A percentile compares a stretch with the other conserved stretches of the same genome.
These are phyloP conservation scores for Pocillopora damicornis DNA, from an alignment of 64 coral and sea anemone species.

Conservation along the genomic window DNA sequence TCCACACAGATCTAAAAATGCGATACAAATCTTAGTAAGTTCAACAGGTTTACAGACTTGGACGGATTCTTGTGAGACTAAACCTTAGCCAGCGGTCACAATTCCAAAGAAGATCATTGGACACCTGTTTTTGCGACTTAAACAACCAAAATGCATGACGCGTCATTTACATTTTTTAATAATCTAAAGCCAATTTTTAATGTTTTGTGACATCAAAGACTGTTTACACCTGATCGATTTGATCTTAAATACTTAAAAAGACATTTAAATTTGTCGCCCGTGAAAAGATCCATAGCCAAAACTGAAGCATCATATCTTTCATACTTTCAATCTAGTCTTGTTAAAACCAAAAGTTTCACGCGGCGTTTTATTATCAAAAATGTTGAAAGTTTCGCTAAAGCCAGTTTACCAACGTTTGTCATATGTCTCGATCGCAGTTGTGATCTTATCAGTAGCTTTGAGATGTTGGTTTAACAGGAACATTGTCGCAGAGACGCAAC, in stretches of 20 bases:
- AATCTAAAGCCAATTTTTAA: background rate
- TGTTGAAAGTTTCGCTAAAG: background rate
- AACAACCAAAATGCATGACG: background rate
- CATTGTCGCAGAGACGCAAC: background rate
- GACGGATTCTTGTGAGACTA: background rate
- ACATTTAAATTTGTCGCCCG: background rate
- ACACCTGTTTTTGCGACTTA: background rate
- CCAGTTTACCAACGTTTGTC: background rate
- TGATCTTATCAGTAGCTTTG: conserved; percentile 8
- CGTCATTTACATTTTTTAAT: background rate
- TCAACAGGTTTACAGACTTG: background rate
- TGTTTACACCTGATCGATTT: background rate
- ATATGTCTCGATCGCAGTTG: background rate
- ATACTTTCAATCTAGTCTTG: background rate
- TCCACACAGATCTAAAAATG: too few species aligned
- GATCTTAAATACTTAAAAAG: too few species aligned
- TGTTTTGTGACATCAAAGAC: background rate
- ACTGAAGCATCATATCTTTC: background rate
- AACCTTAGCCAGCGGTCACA: background rate
- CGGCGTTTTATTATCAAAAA: background rate
- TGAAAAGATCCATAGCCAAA: background rate
- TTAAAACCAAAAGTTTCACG: too few species aligned
- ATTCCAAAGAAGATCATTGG: background rate
- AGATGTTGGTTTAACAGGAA: conserved; percentile 24
- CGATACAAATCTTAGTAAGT: too few species aligned